These are phyloP conservation scores for Poecilia velifera DNA, from an alignment of 2,797 vertebrate genomes.

Conservation along the genomic window DNA sequence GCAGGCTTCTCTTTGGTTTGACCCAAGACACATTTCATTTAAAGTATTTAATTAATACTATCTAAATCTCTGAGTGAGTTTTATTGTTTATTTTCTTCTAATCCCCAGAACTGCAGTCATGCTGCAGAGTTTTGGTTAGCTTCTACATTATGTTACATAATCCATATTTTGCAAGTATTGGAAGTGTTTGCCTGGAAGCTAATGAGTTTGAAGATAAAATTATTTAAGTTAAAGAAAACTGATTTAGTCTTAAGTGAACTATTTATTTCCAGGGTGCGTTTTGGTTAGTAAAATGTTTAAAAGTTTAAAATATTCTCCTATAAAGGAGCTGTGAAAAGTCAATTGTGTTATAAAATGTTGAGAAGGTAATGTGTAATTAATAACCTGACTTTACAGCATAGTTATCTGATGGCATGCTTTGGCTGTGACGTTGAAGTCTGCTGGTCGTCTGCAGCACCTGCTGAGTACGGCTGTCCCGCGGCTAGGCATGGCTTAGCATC, in stretches of 20 bases:
- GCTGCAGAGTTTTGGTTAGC: background rate
- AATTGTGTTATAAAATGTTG: background rate
- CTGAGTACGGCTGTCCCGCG: constrained; percentile 16
- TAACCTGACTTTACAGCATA: constrained; percentile 18
- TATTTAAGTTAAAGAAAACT: background rate
- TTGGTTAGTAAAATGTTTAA: background rate
- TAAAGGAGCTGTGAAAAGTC: background rate
- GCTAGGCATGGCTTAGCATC: constrained; percentile 29
- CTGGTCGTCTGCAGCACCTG: constrained; percentile 36
- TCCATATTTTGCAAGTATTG: background rate
- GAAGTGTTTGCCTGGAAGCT: background rate
- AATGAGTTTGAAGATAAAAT: background rate
- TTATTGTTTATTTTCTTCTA: background rate
- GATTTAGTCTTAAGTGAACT: background rate
- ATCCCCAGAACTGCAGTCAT: background rate
- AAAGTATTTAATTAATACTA: background rate
- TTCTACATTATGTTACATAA: background rate
- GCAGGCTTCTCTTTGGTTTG: background rate
- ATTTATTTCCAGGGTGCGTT: background rate
- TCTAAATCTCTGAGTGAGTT: background rate
- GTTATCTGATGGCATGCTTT: constrained; percentile 36
- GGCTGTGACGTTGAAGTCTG: constrained; percentile 21
- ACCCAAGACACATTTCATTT: background rate
- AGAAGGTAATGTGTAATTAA: constrained; percentile 8
- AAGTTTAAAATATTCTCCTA: background rate